Evolutionary conservation across 1,140 invertebrate genomes (phyloP), one percentile per base, ranked within the genome.

Genomic region (Latrodectus geometricus): DNA sequence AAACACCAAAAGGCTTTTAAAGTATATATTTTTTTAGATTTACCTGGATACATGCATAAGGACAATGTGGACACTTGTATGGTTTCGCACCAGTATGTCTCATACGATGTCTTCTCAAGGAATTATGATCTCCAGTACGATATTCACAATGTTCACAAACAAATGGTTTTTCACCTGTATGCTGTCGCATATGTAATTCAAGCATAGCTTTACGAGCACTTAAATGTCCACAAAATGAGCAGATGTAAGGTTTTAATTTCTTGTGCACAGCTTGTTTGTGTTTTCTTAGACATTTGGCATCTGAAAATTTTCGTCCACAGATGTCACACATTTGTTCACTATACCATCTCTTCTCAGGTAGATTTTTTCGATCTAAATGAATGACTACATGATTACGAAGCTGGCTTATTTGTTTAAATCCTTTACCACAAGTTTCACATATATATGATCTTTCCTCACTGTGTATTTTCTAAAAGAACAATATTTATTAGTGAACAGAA

Each of bases 91-190:
- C 95, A 11, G 94, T 94, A 89, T 97, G 96, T 84, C 94, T 92
- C 91, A 95, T 94, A 86, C 94, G 94, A 91, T 97, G 96, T 4
- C 96, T 93, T 54, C 96, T 91, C 75, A 97, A 92, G 1, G 95
- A 95, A 90, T 96, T 97, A 90, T 96, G 95, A 90, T 97, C 95
- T 1, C 94, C 93, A 8, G 95, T 94, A 7, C 92, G 91, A 90
- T 96, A 97, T 11, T 92, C 91, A 91, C 97, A 98, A 61, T 92
- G 91, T 52, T 94, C 92, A 90, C 97, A 98, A 35, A 93, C 92
- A 90, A 96, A 97, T 0, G 96, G 96, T 89, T 96, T 96, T 88
- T 95, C 95, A 89, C 94, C 94, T 3, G 95, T 95, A 88, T 95
- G 95, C 69, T 93, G 94, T 69, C 95, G 91, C 88, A 95, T 91